Conservation (phyloP, 2,113 vertebrate species). For the Epinephelus fuscoguttatus region DNA sequence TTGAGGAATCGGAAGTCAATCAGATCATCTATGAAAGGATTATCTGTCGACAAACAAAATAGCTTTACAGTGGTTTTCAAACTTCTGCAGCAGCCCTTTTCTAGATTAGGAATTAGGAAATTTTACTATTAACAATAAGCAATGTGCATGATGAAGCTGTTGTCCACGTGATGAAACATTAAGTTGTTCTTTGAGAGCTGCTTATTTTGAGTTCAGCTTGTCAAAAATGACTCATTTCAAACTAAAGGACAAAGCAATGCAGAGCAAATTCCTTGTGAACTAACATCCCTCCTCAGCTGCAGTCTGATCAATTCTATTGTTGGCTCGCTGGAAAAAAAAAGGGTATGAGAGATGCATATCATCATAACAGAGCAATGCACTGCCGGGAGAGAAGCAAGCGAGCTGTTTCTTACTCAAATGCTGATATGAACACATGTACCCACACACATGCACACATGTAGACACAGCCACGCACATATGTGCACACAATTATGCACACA, state of each 20-base stretch:
- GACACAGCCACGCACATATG: conserved; percentile 9
- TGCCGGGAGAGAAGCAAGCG: conserved; percentile 24
- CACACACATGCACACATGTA: conserved; percentile 37
- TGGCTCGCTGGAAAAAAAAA: conserved; percentile 31
- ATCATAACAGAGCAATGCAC: conserved; percentile 39
- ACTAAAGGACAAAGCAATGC: neutral
- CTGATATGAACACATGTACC: conserved; percentile 35
- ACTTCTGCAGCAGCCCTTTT: neutral
- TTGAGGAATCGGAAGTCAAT: neutral
- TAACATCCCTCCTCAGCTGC: neutral
- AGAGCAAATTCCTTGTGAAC: conserved; percentile 28
- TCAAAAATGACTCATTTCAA: conserved; percentile 4
- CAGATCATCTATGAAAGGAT: neutral
- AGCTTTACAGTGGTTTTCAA: neutral
- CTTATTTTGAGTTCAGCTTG: conserved; percentile 4
- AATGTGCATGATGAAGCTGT: neutral
- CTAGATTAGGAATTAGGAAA: neutral
- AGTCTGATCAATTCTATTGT: conserved; percentile 32
- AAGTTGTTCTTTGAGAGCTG: neutral
- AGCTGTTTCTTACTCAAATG: conserved; percentile 8
- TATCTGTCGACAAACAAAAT: neutral
- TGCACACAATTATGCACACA: conserved; percentile 32
- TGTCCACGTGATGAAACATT: neutral
- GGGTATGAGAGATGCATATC: conserved; percentile 44
- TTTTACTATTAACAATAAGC: neutral